Percentiles rank a stretch among this genome's conserved stretches.
phyloP scores from a whole-genome alignment of 2,113 vertebrate genomes.

The Labeo rohita region DNA sequence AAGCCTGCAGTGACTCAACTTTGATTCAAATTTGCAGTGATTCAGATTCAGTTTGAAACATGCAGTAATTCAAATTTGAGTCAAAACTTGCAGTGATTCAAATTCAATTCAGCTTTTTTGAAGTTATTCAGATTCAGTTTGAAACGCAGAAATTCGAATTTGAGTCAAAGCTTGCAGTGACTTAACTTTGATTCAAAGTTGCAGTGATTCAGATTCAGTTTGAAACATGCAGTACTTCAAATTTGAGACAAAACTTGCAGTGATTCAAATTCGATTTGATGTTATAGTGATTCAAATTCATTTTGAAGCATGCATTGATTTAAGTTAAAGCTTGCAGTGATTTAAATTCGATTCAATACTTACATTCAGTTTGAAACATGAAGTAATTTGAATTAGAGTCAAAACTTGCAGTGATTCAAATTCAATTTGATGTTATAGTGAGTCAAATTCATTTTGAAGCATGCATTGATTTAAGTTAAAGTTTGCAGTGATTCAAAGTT shows the following conservation, averaged over 20 bases:
- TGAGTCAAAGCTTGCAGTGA: neutral
- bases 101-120: neutral
- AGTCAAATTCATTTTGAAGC: too few species aligned
- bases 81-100: neutral
- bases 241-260: neutral
- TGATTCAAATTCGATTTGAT: neutral
- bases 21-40: neutral
- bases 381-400: neutral
- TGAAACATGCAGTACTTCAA: neutral
- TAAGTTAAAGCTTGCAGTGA: neutral
- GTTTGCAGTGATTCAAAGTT: neutral
- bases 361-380: too few species aligned
- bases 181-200: neutral
- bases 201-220: neutral
- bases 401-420: too few species aligned
- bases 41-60: neutral
- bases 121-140: too few species aligned
- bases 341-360: neutral
- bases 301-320: neutral
- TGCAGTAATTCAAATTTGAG: neutral
- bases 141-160: neutral
- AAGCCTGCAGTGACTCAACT: neutral
- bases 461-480: neutral
- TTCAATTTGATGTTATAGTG: neutral
- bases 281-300: neutral